Conservation (phyloP, 2,888 invertebrate genomes). For the Amaurobius ferox region DNA sequence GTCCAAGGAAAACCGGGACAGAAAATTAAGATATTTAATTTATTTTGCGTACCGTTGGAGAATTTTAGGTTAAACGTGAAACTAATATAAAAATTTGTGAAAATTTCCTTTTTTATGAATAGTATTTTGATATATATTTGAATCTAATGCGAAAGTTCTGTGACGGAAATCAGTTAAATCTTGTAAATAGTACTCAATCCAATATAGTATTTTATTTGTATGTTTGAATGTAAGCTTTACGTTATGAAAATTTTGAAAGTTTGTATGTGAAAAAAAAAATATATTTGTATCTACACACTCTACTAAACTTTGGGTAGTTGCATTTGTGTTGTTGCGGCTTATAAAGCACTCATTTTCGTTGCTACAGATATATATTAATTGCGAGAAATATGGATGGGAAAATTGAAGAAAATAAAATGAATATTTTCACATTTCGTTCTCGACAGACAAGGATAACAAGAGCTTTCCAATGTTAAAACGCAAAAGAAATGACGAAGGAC, state of each 20-base stretch:
- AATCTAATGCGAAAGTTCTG: neutral
- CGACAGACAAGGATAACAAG: neutral
- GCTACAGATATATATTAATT: too few relatives aligned
- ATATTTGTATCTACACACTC: neutral
- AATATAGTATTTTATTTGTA: neutral
- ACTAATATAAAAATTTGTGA: neutral
- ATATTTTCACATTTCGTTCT: too few relatives aligned
- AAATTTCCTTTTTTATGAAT: neutral
- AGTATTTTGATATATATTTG: neutral
- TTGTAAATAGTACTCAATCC: neutral
- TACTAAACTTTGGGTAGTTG: neutral
- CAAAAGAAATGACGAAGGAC: neutral
- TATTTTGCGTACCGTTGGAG: neutral
- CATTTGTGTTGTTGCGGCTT: neutral
- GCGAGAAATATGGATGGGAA: too few relatives aligned
- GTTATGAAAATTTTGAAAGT: neutral
- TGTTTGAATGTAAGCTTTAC: neutral
- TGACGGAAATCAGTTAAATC: neutral
- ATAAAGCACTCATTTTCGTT: neutral
- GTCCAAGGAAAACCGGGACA: neutral
- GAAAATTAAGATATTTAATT: neutral
- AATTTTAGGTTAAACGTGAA: neutral
- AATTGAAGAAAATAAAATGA: too few relatives aligned
- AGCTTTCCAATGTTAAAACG: neutral
- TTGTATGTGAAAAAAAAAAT: constrained; percentile 2